Conservation (phyloP, 2,797 vertebrate genomes). For the Tarsius wallacei region DNA sequence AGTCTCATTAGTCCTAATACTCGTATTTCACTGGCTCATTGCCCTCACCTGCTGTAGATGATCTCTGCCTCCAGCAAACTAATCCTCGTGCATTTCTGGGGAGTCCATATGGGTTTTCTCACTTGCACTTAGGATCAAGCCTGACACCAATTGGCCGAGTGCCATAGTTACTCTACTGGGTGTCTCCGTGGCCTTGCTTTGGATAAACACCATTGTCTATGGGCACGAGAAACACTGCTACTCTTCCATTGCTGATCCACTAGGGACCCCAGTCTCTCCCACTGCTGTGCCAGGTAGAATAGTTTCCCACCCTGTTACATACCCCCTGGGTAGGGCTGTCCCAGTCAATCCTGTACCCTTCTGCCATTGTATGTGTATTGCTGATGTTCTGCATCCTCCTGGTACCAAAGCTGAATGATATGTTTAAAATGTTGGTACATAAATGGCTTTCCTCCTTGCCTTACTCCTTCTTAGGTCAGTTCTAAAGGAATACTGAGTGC, state of each 20-base stretch:
- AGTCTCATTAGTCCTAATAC: slow-evolving; percentile 36
- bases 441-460: neutral
- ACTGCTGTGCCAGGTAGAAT: neutral
- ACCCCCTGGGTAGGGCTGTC: neutral
- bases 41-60: neutral
- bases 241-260: neutral
- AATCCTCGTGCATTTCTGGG: neutral
- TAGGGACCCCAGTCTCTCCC: neutral
- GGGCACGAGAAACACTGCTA: neutral
- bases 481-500: neutral
- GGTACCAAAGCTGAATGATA: neutral
- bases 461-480: neutral
- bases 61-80: neutral
- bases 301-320: neutral
- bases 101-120: neutral
- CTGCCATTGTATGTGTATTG: neutral
- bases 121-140: neutral
- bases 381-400: neutral
- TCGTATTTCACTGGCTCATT: slow-evolving; percentile 1
- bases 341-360: rapidly evolving
- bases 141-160: neutral
- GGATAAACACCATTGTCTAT: neutral
- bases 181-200: neutral
- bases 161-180: neutral
- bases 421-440: no score